Evolutionary conservation across 2,113 vertebrate genomes (phyloP), one percentile per base, ranked within the genome.

Genomic region (Nettapus auritus): DNA sequence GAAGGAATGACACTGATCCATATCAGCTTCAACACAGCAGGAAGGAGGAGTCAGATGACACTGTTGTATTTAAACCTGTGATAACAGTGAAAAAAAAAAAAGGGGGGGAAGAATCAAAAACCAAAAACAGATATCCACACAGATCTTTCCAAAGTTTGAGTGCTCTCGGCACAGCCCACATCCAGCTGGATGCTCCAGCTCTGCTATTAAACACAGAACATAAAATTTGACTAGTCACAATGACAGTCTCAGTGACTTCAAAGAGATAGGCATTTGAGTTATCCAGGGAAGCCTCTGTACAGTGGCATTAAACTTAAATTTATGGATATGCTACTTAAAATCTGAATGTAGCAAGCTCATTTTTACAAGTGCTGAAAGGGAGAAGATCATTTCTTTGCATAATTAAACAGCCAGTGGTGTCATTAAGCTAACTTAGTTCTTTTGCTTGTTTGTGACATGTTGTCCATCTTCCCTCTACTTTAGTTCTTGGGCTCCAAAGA

Each of bases 251-350:
- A 92, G 87, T 81, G 93, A 86, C 94, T 96, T 90, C 53, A 74
- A 96, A 93, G 75, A 98, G 95, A 98, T 90, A 90, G 80, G 79
- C 64, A 96, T 98, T 97, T 98, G 98, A 98, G 97, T 97, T 97
- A 96, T 96, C 89, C 75, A 82, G 90, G 63, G 91, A 94, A 89
- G 76, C 84, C 95, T 91, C 90, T 76, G 70, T 89, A 89, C 71
- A 86, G 55, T 36, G 38, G 75, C 69, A 96, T 76, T 95, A 90
- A 96, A 91, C 86, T 91, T 96, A 96, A 94, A 98, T 97, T 96
- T 97, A 97, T 97, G 95, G 84, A 80, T 96, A 84, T 67, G 44
- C 50, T 91, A 76, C 96, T 97, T 96, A 92, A 96, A 96, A 96
- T 90, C 68, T 91, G 91, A 96, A 96, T 82, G 88, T 68, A 92